These are phyloP conservation scores for Poeciliopsis paucimaculata DNA, from an alignment of 2,797 vertebrate species.

Conservation along the genomic window DNA sequence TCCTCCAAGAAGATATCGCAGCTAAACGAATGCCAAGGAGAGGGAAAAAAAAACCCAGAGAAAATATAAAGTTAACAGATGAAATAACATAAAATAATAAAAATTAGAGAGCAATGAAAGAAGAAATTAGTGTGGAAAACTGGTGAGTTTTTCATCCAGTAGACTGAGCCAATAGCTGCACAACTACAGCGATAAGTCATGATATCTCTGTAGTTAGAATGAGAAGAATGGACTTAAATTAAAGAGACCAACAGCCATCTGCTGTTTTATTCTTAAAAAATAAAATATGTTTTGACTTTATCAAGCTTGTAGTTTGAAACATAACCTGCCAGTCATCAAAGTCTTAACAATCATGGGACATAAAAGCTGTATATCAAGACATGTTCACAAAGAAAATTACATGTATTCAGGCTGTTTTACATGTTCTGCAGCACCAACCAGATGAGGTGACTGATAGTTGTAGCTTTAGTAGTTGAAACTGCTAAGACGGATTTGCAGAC, in stretches of 20 bases:
- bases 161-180: neutral
- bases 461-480: neutral
- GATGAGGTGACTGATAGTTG: neutral
- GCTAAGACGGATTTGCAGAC: neutral
- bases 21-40: too few species aligned
- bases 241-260: neutral
- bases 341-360: neutral
- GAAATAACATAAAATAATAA: neutral
- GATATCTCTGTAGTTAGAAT: neutral
- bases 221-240: neutral
- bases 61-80: neutral
- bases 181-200: neutral
- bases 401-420: neutral
- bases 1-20: too few species aligned
- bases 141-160: neutral
- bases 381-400: neutral
- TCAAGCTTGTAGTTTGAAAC: neutral
- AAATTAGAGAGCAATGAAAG: neutral
- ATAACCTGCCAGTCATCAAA: neutral
- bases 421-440: neutral
- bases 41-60: neutral
- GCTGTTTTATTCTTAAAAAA: neutral
- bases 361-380: neutral
- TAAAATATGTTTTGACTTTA: neutral
- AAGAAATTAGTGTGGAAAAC: neutral